These are phyloP conservation scores for Scolopax rusticola DNA, from an alignment of 2,797 vertebrate species.

Conservation along the genomic window DNA sequence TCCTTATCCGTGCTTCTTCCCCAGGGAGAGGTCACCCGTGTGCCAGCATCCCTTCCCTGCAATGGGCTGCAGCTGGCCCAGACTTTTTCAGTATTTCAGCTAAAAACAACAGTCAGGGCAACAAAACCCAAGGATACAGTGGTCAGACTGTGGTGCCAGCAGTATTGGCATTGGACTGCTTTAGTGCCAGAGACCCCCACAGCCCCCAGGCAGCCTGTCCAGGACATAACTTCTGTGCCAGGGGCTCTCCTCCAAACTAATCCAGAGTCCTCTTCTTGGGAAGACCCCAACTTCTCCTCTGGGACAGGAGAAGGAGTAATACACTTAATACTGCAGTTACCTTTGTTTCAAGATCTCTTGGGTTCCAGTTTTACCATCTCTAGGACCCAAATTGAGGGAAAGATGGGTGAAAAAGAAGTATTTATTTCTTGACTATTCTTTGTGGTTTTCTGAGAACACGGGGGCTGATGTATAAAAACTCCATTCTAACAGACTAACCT, in stretches of 20 bases:
- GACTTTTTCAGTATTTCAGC: neutral
- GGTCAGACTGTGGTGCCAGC: neutral
- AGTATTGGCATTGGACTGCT: neutral
- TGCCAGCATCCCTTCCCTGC: neutral
- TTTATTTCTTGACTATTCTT: neutral
- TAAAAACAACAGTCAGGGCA: rapidly evolving
- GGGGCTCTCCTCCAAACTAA: neutral
- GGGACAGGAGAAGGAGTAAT: neutral
- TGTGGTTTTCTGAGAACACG: neutral
- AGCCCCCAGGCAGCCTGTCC: neutral
- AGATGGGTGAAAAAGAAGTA: neutral
- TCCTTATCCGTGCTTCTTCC: neutral
- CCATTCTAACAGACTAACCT: neutral
- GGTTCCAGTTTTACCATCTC: neutral
- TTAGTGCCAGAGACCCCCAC: neutral
- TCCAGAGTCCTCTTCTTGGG: neutral
- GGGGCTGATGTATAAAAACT: neutral
- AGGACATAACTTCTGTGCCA: neutral
- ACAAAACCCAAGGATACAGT: neutral
- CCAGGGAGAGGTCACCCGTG: neutral
- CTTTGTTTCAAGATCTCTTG: neutral
- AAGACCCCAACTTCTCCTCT: neutral
- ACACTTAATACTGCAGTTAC: neutral
- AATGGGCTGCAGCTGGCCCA: neutral
- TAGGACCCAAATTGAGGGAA: neutral